Evolutionary conservation across 2,888 invertebrate genomes (phyloP).

Genomic region (Noctua pronuba): DNA sequence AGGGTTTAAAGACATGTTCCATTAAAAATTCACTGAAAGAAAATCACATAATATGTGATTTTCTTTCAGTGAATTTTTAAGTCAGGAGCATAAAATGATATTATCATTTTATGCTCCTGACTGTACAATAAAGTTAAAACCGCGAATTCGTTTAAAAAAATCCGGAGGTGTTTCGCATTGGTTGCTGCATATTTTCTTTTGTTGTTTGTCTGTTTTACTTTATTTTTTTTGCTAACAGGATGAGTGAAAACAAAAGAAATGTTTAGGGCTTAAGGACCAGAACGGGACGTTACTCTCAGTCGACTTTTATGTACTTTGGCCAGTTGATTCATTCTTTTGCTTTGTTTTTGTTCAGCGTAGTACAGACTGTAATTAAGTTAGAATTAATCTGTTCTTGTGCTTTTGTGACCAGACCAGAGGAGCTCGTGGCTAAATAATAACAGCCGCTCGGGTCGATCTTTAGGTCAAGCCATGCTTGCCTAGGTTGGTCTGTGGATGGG

Average conservation of each 20-base stretch:
- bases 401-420: no score
- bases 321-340: constrained; percentile 43
- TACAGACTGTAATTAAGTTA: constrained; percentile 31
- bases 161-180: constrained; percentile 36
- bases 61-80: no score
- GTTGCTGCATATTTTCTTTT: constrained; percentile 39
- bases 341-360: constrained; percentile 31
- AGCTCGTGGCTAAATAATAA: no score
- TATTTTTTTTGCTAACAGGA: constrained; percentile 41
- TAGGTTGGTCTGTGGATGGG: no score
- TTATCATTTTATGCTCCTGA: background rate
- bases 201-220: constrained; percentile 29
- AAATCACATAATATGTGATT: no score
- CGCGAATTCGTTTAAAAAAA: constrained; percentile 56
- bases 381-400: constrained; percentile 23
- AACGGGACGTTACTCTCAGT: constrained; percentile 52
- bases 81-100: no score
- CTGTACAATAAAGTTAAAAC: constrained; percentile 54
- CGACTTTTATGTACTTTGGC: constrained; percentile 46
- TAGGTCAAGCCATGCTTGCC: no score
- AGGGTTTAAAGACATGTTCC: no score
- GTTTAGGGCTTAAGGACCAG: constrained; percentile 56
- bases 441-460: no score
- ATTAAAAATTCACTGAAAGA: background rate
- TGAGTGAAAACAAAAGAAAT: constrained; percentile 53